A percentile compares a stretch with the other conserved stretches of the same genome.
Conservation (phyloP, 2,797 vertebrate species). For the Lemur catta region DNA sequence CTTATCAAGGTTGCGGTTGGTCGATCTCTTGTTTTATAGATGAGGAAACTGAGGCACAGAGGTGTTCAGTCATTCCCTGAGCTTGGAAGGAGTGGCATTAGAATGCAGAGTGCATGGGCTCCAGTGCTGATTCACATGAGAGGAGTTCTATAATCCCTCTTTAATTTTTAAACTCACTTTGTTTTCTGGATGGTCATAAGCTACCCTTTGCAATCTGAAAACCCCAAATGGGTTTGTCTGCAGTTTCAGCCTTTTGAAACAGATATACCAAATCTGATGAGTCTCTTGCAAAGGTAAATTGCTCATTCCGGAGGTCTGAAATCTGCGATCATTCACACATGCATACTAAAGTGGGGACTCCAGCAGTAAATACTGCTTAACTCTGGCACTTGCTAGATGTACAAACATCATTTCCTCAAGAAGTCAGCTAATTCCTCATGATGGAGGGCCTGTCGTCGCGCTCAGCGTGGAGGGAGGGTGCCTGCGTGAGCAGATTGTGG, state of each 20-base stretch:
- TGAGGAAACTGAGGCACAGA: neutral
- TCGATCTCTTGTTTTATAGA: neutral
- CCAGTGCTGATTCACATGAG: neutral
- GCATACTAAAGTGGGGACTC: neutral
- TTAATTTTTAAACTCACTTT: neutral
- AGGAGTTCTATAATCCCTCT: neutral
- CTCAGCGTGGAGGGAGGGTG: neutral
- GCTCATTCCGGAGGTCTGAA: neutral
- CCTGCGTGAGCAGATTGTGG: neutral
- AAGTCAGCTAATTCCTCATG: conserved; percentile 57
- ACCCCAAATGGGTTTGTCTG: neutral
- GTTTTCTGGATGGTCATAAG: neutral
- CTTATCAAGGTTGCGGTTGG: neutral
- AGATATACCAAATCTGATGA: neutral
- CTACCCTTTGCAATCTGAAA: neutral
- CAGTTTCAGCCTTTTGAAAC: neutral
- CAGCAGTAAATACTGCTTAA: conserved; percentile 6
- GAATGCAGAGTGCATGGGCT: neutral
- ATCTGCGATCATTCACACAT: neutral
- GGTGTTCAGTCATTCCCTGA: too few relatives aligned
- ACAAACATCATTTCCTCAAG: conserved; percentile 45
- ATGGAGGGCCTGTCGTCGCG: neutral
- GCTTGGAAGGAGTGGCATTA: neutral
- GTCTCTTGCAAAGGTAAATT: neutral
- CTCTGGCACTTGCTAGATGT: conserved; percentile 9